These are phyloP conservation scores for Ceratotherium simum DNA, from an alignment of 2,113 vertebrate species.

Conservation along the genomic window DNA sequence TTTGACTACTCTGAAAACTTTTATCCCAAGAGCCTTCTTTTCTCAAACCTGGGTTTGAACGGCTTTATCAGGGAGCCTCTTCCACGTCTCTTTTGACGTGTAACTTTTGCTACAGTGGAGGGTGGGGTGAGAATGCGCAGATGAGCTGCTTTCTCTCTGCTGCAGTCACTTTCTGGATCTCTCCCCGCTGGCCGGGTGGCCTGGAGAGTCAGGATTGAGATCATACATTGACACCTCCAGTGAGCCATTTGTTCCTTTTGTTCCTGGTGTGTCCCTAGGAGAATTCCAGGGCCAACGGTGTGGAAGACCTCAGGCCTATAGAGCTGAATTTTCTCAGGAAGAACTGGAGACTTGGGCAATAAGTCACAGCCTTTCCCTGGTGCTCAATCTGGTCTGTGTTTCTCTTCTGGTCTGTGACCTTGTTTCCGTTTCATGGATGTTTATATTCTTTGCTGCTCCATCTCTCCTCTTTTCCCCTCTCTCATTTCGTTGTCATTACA, in stretches of 20 bases:
- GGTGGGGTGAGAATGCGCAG: neutral
- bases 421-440: neutral
- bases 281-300: accelerated
- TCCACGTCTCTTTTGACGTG: neutral
- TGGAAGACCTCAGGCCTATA: neutral
- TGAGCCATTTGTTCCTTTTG: neutral
- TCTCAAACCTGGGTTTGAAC: neutral
- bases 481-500: neutral
- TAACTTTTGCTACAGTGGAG: neutral
- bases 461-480: neutral
- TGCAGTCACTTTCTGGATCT: neutral
- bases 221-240: neutral
- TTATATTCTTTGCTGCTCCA: accelerated
- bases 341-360: neutral
- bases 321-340: neutral
- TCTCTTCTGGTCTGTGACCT: neutral
- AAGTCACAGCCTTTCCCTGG: no score
- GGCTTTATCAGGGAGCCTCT: accelerated
- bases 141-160: neutral
- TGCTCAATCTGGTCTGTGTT: neutral
- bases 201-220: neutral
- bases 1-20: neutral
- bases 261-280: neutral
- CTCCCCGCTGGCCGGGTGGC: neutral
- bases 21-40: neutral